Percentiles rank a stretch among this genome's conserved stretches.
Evolutionary conservation across 1,140 invertebrate species (phyloP).

Genomic region (Neotoxoptera formosana): DNA sequence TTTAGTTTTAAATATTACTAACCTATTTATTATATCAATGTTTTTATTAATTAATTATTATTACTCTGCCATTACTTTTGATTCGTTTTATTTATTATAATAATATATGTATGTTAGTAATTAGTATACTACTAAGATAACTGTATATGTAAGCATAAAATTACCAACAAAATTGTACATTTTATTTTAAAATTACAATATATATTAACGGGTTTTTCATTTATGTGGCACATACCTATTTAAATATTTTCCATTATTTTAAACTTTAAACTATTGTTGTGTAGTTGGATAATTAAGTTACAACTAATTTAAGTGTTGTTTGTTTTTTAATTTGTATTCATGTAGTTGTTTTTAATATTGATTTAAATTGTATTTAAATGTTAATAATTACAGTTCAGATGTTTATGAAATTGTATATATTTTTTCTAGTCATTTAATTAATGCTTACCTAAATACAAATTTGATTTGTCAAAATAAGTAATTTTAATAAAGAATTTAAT

Average conservation of each 20-base stretch:
- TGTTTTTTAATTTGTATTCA: background rate
- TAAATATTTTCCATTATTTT: background rate
- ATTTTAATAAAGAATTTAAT: too few relatives aligned
- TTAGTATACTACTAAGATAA: background rate
- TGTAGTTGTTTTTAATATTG: background rate
- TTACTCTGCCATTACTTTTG: background rate
- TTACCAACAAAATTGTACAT: background rate
- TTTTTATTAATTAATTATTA: background rate
- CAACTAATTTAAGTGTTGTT: background rate
- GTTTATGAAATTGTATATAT: background rate
- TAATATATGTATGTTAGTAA: background rate
- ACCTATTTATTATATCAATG: background rate
- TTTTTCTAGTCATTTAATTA: background rate
- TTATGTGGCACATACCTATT: background rate
- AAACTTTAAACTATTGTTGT: background rate
- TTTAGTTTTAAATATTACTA: background rate
- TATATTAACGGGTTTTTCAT: background rate
- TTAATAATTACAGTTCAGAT: background rate
- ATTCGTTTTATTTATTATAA: background rate
- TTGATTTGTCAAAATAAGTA: background rate
- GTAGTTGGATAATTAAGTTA: background rate
- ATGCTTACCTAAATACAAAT: background rate
- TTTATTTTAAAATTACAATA: background rate
- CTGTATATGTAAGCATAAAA: background rate
- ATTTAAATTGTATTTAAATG: background rate